phyloP scores from a whole-genome alignment of 92 coral and sea anemone species.

The Virgularia gustaviana region DNA sequence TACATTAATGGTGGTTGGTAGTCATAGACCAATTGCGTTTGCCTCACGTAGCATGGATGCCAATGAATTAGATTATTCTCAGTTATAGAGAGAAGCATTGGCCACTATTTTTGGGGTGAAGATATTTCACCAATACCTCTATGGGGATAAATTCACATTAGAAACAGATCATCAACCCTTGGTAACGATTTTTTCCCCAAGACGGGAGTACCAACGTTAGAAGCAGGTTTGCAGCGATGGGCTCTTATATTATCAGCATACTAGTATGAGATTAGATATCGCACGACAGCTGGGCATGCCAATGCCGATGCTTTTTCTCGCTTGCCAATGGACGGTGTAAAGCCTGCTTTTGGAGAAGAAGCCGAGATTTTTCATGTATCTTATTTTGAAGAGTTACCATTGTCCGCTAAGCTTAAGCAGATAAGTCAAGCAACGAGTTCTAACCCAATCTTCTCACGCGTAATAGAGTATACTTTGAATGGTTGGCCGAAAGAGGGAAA shows the following conservation, averaged over 20 bases:
- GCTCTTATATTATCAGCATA: constrained; percentile 42
- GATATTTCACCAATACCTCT: constrained; percentile 50
- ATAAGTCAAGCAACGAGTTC: constrained; percentile 46
- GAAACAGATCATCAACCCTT: constrained; percentile 56
- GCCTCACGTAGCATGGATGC: neutral
- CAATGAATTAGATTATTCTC: constrained; percentile 53
- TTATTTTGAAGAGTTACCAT: constrained; percentile 53
- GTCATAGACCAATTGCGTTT: neutral
- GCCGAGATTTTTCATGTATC: constrained; percentile 33
- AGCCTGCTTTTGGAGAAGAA: constrained; percentile 44
- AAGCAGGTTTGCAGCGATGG: constrained; percentile 65
- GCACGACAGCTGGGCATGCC: constrained; percentile 34
- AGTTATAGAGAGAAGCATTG: constrained; percentile 51
- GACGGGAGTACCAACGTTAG: constrained; percentile 49
- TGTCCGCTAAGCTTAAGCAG: constrained; percentile 48
- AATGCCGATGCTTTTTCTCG: constrained; percentile 35
- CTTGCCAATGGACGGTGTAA: constrained; percentile 32
- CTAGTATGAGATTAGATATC: constrained; percentile 44
- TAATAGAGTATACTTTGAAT: constrained; percentile 35
- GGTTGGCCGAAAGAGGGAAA: constrained; percentile 51
- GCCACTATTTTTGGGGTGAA: constrained; percentile 50
- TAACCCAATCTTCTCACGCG: constrained; percentile 47
- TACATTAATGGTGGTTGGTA: neutral
- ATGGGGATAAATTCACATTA: constrained; percentile 40
- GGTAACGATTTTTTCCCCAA: constrained; percentile 46